Conservation (phyloP, 2,888 invertebrate species). For the Ryuthela nishihirai region DNA sequence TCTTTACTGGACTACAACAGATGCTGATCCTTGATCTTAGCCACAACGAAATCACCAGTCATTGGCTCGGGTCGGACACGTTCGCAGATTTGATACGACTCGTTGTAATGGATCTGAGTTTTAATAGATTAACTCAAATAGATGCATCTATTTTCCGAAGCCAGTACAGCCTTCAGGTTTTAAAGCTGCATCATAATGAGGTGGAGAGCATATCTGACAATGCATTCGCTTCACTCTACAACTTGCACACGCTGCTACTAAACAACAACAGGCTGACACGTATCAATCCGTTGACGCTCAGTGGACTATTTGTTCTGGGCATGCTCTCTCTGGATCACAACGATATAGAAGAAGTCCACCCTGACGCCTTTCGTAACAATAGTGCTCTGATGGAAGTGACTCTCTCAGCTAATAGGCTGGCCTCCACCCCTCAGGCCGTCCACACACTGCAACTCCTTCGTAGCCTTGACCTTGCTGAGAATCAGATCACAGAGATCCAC, state of each 20-base stretch:
- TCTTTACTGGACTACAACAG: conserved; percentile 71
- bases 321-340: conserved; percentile 83
- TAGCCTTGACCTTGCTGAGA: conserved; percentile 88
- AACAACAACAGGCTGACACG: conserved; percentile 77
- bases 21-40: conserved; percentile 83
- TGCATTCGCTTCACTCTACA: conserved; percentile 86
- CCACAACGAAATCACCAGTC: conserved; percentile 73
- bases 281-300: conserved; percentile 80
- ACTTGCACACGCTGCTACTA: conserved; percentile 80
- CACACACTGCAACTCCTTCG: conserved; percentile 79
- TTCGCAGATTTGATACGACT: conserved; percentile 83
- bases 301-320: conserved; percentile 81
- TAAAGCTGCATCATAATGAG: conserved; percentile 79
- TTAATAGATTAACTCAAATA: conserved; percentile 73
- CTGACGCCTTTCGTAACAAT: conserved; percentile 66
- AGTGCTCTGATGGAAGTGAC: conserved; percentile 73
- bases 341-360: conserved; percentile 75
- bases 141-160: conserved; percentile 80
- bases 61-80: conserved; percentile 75
- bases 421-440: conserved; percentile 73
- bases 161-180: conserved; percentile 75
- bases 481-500: conserved; percentile 75
- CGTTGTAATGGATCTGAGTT: conserved; percentile 76
- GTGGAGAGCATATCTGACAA: conserved; percentile 79
- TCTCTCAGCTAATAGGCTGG: conserved; percentile 79